These are phyloP conservation scores for Coregonus ussuriensis DNA, from an alignment of 2,797 vertebrate genomes.

Conservation along the genomic window DNA sequence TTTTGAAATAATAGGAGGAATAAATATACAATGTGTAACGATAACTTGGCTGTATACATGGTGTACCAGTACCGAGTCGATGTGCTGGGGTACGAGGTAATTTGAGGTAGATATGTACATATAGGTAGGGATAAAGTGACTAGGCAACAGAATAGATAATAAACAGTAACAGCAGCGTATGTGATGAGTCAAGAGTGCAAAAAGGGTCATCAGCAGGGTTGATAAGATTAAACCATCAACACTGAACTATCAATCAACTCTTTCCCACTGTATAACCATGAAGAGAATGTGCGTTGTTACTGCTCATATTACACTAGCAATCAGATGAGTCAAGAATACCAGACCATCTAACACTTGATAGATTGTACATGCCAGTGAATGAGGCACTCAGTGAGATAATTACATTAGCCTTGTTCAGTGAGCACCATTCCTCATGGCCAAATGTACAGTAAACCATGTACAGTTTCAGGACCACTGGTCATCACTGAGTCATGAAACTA, in stretches of 20 bases:
- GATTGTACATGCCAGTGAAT: background rate
- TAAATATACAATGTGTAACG: too few species aligned
- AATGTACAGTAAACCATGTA: background rate
- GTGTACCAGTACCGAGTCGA: too few species aligned
- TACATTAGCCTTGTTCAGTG: background rate
- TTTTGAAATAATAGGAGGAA: too few species aligned
- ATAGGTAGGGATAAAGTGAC: too few species aligned
- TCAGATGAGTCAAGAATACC: background rate
- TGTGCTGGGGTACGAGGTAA: too few species aligned
- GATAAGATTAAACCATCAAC: conserved; percentile 1
- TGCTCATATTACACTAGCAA: background rate
- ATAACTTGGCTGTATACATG: too few species aligned
- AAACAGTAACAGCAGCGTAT: too few species aligned
- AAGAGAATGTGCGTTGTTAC: background rate
- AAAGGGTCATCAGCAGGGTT: too few species aligned
- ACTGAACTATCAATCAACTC: background rate
- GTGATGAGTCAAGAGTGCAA: too few species aligned
- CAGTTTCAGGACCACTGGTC: background rate
- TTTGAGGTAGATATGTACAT: too few species aligned
- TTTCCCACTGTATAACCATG: background rate
- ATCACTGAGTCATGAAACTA: background rate
- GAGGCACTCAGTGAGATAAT: background rate
- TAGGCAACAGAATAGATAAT: too few species aligned
- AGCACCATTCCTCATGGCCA: background rate
- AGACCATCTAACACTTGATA: background rate